phyloP scores from a whole-genome alignment of 2,113 vertebrate species.

The Mesoclemmys tuberculata region DNA sequence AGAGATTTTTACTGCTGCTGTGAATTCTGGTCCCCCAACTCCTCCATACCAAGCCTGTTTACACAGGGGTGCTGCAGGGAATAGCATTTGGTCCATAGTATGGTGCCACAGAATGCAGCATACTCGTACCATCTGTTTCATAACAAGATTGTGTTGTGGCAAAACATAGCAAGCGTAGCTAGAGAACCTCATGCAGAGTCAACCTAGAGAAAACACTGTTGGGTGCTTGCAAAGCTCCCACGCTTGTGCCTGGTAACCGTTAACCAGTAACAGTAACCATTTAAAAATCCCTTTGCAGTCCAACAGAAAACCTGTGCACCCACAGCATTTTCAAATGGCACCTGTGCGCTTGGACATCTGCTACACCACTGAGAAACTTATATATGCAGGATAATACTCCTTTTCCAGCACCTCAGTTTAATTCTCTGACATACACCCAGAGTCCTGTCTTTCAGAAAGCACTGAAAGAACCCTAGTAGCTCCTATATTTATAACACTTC shows the following conservation, averaged over 20 bases:
- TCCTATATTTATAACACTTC: background rate
- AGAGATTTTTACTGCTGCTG: background rate
- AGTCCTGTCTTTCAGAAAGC: background rate
- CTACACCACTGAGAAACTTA: background rate
- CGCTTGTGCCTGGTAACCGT: background rate
- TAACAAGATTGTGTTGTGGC: background rate
- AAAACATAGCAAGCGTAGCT: background rate
- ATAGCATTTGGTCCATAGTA: background rate
- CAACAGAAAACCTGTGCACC: background rate
- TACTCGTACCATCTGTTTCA: background rate
- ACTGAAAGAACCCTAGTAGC: background rate
- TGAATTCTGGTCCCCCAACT: background rate
- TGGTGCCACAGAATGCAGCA: background rate
- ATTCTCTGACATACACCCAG: background rate
- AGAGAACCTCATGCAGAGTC: background rate
- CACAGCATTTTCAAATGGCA: background rate
- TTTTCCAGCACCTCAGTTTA: background rate
- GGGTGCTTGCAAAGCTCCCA: background rate
- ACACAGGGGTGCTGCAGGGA: background rate
- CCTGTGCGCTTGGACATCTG: background rate
- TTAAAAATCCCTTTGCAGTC: background rate
- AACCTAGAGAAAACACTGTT: background rate
- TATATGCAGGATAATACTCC: fast-evolving
- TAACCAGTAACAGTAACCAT: too few species aligned
- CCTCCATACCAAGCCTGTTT: background rate